A percentile compares a stretch with the other conserved stretches of the same genome.
These are phyloP conservation scores for Notamacropus eugenii DNA, from an alignment of 2,797 vertebrate genomes.

Conservation along the genomic window DNA sequence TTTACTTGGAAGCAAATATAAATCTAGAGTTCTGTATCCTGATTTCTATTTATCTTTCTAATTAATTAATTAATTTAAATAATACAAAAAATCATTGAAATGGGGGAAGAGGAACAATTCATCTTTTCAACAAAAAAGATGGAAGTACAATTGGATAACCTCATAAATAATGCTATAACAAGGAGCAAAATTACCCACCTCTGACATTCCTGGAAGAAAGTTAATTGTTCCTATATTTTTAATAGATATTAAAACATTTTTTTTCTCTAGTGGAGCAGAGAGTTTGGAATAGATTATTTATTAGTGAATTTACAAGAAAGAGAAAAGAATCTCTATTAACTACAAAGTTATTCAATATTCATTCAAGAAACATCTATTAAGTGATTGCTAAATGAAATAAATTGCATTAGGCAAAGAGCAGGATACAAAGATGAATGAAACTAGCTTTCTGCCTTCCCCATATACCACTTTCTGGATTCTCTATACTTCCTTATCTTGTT, in stretches of 20 bases:
- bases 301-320: background rate
- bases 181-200: background rate
- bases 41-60: too few relatives aligned
- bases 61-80: too few relatives aligned
- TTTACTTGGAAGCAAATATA: too few relatives aligned
- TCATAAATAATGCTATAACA: background rate
- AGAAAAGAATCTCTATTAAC: background rate
- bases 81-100: too few relatives aligned
- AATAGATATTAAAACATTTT: background rate
- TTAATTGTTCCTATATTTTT: background rate
- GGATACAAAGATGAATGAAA: background rate
- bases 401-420: background rate
- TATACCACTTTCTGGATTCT: background rate
- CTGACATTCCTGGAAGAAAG: background rate
- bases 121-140: background rate
- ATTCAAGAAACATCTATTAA: background rate
- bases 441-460: background rate
- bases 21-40: too few relatives aligned
- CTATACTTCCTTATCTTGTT: background rate
- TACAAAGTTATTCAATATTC: background rate
- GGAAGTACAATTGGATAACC: background rate
- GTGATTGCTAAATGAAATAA: background rate
- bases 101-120: background rate
- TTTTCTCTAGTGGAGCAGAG: background rate
- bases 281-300: background rate